These are phyloP conservation scores for Campoplex nolae DNA, from an alignment of 2,888 invertebrate genomes.

Conservation along the genomic window DNA sequence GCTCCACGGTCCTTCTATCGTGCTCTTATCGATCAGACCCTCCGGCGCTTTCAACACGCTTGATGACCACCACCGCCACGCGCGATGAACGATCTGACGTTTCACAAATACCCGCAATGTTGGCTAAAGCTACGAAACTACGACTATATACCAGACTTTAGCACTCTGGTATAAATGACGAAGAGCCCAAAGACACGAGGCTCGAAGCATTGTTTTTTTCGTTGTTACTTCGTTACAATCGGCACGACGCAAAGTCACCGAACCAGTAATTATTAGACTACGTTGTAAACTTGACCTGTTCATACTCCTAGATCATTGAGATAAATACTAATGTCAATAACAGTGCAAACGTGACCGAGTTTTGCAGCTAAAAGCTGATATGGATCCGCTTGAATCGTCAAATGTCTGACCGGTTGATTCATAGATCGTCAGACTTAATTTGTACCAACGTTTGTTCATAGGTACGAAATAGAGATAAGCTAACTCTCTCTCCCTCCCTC, in stretches of 20 bases:
- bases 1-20: conserved; percentile 24
- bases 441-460: neutral
- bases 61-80: conserved; percentile 24
- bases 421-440: conserved; percentile 35
- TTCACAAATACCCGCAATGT: neutral
- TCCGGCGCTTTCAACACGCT: conserved; percentile 35
- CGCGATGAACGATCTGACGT: conserved; percentile 33
- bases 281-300: neutral
- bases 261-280: neutral
- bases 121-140: neutral
- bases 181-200: neutral
- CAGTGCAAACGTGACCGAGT: conserved; percentile 31
- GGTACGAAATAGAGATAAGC: conserved; percentile 17
- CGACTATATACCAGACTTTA: neutral
- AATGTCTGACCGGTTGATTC: conserved; percentile 30
- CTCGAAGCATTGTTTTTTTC: neutral
- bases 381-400: conserved; percentile 14
- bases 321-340: conserved; percentile 32
- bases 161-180: neutral
- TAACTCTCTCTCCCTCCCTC: neutral
- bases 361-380: conserved; percentile 30
- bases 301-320: conserved; percentile 11
- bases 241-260: neutral
- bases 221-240: neutral
- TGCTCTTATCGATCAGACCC: conserved; percentile 47